A percentile compares a stretch with the other conserved stretches of the same genome.
Conservation (phyloP, 2,888 invertebrate species). For the Stenodema calcarata region DNA sequence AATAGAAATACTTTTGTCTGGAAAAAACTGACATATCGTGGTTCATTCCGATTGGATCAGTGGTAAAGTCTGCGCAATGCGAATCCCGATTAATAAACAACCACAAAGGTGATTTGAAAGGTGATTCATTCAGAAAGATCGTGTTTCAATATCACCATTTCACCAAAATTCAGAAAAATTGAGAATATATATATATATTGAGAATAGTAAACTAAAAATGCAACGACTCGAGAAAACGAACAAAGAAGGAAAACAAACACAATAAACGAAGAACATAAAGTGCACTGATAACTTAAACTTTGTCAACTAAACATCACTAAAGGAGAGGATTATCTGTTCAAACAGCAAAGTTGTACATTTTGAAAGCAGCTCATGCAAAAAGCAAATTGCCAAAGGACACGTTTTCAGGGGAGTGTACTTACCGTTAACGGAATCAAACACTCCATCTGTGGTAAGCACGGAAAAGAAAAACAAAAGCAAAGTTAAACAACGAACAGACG, state of each 20-base stretch:
- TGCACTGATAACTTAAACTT: not conserved
- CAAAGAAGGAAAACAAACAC: not conserved
- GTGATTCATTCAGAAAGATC: not conserved
- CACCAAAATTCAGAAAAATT: not conserved
- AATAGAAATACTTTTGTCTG: no score
- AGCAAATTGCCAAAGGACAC: not conserved
- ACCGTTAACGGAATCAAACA: slow-evolving; percentile 40
- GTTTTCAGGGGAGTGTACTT: slow-evolving; percentile 34
- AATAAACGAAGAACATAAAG: not conserved
- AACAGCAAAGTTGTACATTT: not conserved
- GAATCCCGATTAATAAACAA: no score
- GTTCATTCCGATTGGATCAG: no score
- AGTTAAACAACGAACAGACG: slow-evolving; percentile 37
- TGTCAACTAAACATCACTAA: not conserved
- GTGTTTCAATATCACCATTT: not conserved
- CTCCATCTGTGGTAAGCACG: slow-evolving; percentile 46
- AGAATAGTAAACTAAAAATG: not conserved
- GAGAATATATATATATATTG: no score
- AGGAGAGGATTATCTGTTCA: not conserved
- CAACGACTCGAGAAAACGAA: not conserved
- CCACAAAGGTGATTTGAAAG: not conserved
- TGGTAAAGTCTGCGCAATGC: no score
- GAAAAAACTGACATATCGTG: no score
- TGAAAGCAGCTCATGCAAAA: slow-evolving; percentile 7
- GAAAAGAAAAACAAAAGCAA: slow-evolving; percentile 42